A percentile compares a stretch with the other conserved stretches of the same genome.
Conservation (phyloP, 2,113 vertebrate species). For the Maccullochella peelii region DNA sequence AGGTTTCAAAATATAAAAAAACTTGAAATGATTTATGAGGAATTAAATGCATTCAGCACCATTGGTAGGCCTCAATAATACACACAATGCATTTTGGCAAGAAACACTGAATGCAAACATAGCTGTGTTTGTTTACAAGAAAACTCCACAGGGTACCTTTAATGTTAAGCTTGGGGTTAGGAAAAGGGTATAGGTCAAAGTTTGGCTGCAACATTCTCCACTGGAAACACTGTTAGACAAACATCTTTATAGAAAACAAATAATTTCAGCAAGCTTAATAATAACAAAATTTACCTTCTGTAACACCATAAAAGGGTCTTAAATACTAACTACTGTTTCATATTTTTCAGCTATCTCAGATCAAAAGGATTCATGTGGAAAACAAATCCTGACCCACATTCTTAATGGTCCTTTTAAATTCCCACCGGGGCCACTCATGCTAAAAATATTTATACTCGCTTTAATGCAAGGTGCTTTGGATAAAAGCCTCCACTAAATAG, state of each 20-base stretch:
- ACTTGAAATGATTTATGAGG: background rate
- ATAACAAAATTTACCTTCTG: background rate
- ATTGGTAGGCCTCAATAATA: background rate
- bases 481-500: constrained; percentile 61
- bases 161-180: background rate
- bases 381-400: constrained; percentile 66
- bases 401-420: constrained; percentile 53
- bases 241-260: constrained; percentile 7
- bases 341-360: constrained; percentile 26
- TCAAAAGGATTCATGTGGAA: constrained; percentile 46
- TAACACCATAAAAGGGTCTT: constrained; percentile 4
- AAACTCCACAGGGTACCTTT: background rate
- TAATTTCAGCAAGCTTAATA: background rate
- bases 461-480: constrained; percentile 53
- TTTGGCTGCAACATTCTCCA: background rate
- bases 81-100: background rate
- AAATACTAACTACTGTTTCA: constrained; percentile 15
- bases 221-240: background rate
- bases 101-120: background rate
- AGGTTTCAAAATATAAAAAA: background rate
- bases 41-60: background rate
- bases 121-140: background rate
- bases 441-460: constrained; percentile 42
- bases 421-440: constrained; percentile 40
- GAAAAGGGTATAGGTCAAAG: background rate